Conservation (phyloP, 1,140 invertebrate genomes). For the Subanguina moxae region DNA sequence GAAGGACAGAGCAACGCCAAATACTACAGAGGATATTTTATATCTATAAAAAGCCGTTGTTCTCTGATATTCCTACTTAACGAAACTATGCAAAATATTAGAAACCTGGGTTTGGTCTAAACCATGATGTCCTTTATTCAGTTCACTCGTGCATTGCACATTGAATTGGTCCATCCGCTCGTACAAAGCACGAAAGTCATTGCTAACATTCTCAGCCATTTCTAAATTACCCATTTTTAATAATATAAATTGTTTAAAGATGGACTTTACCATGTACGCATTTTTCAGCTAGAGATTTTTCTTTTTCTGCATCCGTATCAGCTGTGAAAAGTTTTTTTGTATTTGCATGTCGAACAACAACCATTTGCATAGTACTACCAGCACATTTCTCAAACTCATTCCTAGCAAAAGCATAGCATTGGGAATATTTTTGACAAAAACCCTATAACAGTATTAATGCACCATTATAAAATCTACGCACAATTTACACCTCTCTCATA, state of each 20-base stretch:
- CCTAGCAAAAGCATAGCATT: neutral
- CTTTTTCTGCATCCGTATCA: no score
- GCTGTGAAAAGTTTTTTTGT: neutral
- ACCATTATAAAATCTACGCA: no score
- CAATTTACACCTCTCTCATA: no score
- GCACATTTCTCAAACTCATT: conserved; percentile 5
- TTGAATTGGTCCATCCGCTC: conserved; percentile 2
- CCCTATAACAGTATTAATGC: neutral
- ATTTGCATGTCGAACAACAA: neutral
- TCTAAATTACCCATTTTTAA: neutral
- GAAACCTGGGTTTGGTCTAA: conserved; percentile 3
- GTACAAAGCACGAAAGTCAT: neutral
- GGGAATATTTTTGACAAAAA: conserved; percentile 6
- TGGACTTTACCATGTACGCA: neutral
- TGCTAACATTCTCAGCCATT: neutral
- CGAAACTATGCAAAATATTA: no score
- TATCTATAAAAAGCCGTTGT: no score
- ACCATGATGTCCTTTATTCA: neutral
- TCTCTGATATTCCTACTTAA: no score
- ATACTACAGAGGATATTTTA: no score
- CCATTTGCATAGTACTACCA: neutral
- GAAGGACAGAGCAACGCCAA: no score
- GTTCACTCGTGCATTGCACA: neutral
- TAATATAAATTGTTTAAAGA: neutral
- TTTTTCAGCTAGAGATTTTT: no score